Base-by-base conservation (phyloP, 2,113 vertebrate genomes). In the Macquaria australasica region DNA sequence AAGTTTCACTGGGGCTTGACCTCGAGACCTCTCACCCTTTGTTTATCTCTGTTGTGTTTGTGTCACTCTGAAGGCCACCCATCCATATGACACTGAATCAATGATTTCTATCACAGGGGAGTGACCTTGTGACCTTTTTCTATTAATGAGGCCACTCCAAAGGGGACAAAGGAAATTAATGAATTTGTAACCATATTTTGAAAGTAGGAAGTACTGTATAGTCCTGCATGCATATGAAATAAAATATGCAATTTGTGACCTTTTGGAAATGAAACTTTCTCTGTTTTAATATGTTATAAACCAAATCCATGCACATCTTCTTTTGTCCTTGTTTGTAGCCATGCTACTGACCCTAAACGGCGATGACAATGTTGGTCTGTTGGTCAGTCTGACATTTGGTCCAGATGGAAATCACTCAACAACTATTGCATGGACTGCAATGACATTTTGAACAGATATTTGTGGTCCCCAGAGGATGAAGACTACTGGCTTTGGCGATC, bases 11-110 rank as follows among this genome's bases (percentile, higher is more conserved):
- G 66, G 51, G 60, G 73, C 51, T 77, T 88, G 89, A 94, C 91
- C 90, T 89, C 56, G n/a, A 86, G 85, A 89, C 85, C 82, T 89
- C 77, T 88, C 55, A 85, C 81, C 80, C 68, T 73, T 84, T 69
- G 55, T 88, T 91, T 86, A 84, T 90, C 84, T 86, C 81, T 63
- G 31, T 48, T 86, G 75, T 86, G 62, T 79, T 75, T 77, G 73
- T 79, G 45, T 66, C 77, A 15, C 73, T 50, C 50, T 81, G 28
- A 69, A 80, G 76, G 76, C 63, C 34, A 31, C 55, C 64, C 73
- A 67, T 58, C 82, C 77, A 76, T 53, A 48, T 73, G 69, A 83
- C 62, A 63, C 69, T 14, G 28, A 85, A 81, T 92, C 74, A 86
- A 56, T 81, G 37, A 73, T 77, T 75, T 73, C 34, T 25, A 55